Evolutionary conservation across 1,140 invertebrate genomes (phyloP).

Genomic region (Drosophila sechellia): DNA sequence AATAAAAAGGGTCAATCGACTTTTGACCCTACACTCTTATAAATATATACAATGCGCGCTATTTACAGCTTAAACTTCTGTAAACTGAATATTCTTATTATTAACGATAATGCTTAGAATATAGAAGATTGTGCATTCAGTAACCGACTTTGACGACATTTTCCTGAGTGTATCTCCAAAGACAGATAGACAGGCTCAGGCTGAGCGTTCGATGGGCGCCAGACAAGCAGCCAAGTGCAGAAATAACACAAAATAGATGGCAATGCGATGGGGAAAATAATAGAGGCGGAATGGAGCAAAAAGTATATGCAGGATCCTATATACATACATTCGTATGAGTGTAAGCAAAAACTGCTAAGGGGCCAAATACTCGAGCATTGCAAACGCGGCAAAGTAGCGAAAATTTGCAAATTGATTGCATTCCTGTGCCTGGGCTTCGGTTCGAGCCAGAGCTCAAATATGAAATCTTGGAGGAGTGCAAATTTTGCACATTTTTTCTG

Average conservation of each 20-base stretch:
- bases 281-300: constrained; percentile 30
- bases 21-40: too few relatives aligned
- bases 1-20: too few relatives aligned
- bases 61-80: neutral
- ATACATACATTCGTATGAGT: constrained; percentile 19
- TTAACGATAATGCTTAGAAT: too few relatives aligned
- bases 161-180: constrained; percentile 15
- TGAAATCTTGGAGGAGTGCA: constrained; percentile 60
- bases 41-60: too few relatives aligned
- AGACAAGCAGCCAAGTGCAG: constrained; percentile 71
- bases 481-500: constrained; percentile 71
- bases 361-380: constrained; percentile 80
- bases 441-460: constrained; percentile 25
- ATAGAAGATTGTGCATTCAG: neutral
- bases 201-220: constrained; percentile 66
- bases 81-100: neutral
- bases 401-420: constrained; percentile 84
- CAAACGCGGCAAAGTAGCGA: constrained; percentile 81
- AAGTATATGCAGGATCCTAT: constrained; percentile 23
- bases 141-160: neutral
- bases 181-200: constrained; percentile 52
- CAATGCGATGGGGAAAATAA: constrained; percentile 48
- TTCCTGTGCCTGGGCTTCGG: constrained; percentile 68
- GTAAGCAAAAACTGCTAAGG: constrained; percentile 67
- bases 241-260: constrained; percentile 75